A percentile compares a stretch with the other conserved stretches of the same genome.
Evolutionary conservation across 2,113 vertebrate species (phyloP).

Genomic region (Narcine bancroftii): DNA sequence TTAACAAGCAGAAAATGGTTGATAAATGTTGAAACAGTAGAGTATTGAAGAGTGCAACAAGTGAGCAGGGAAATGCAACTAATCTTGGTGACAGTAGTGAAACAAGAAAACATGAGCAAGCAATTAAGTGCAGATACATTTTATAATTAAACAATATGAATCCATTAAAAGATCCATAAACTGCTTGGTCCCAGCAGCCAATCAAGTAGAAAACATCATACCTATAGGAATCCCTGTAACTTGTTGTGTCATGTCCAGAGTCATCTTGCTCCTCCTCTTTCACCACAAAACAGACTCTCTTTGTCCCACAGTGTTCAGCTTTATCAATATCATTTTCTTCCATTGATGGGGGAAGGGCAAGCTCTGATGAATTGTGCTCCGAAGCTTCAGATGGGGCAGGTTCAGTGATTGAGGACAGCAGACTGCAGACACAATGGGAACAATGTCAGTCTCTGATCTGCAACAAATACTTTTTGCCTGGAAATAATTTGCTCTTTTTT

Average conservation of each 20-base stretch:
- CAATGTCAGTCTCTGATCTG: not conserved
- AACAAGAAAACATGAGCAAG: not conserved
- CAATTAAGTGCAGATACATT: not conserved
- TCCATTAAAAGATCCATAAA: not conserved
- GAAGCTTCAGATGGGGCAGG: slow-evolving; percentile 66
- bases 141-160: not conserved
- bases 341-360: slow-evolving; percentile 58
- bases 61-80: not conserved
- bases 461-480: not conserved
- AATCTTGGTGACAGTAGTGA: not conserved
- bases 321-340: slow-evolving; percentile 79
- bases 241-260: slow-evolving; percentile 97
- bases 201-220: slow-evolving; percentile 44
- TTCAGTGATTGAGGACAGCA: slow-evolving; percentile 89
- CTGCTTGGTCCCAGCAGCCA: not conserved
- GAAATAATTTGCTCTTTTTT: slow-evolving; percentile 26
- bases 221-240: slow-evolving; percentile 98
- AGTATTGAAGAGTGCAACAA: not conserved
- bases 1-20: not conserved
- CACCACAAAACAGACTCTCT: slow-evolving; percentile 94
- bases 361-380: slow-evolving; percentile 62
- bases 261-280: slow-evolving; percentile 96
- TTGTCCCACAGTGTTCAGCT: slow-evolving; percentile 72
- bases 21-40: not conserved
- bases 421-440: slow-evolving; percentile 51